Evolutionary conservation across 2,113 vertebrate genomes (phyloP), one percentile per base, ranked within the genome.

Genomic region (Trinectes maculatus): DNA sequence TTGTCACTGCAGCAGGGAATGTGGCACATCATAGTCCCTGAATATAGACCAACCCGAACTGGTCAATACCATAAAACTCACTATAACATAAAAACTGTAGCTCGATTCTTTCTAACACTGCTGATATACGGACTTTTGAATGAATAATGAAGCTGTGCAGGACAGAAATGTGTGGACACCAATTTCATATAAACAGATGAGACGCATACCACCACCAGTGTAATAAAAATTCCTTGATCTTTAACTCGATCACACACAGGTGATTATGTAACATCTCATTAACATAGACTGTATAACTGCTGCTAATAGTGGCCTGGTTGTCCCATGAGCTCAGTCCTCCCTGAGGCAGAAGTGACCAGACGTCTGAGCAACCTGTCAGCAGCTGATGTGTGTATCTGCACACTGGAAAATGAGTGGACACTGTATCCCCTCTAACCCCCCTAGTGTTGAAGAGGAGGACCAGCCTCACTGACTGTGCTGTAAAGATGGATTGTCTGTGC

Each of bases 351-450:
- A 40, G 54, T 18, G 43, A 68, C 68, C 58, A 72, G 62, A 59
- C 61, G 28, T 74, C 67, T 69, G 71, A 74, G 69, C 74, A 72
- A 69, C 19, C 79, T 39, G 49, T 66, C 60, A 57, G 55, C 64
- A 55, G 55, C 62, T 70, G 59, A 63, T 62, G 59, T 51, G 71
- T 53, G 77, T 82, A 72, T 85, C 78, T 77, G 64, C 57, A 51
- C 39, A 59, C 66, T 51, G 0, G 22, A 76, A 28, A 77, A 49
- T 62, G 43, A 52, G 56, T 64, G 16, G 24, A 49, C 37, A 63
- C 36, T 40, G 28, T 43, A n/a, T 57, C 63, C 6, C 37, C 60
- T 42, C 66, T 71, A n/a, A n/a, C n/a, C 22, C 19, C 12, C 25
- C 11, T 58, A 22, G 43, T 40, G 29, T 29, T 28, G 33, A 58